These are phyloP conservation scores for Cheilosia vernalis DNA, from an alignment of 2,888 invertebrate species.

Conservation along the genomic window DNA sequence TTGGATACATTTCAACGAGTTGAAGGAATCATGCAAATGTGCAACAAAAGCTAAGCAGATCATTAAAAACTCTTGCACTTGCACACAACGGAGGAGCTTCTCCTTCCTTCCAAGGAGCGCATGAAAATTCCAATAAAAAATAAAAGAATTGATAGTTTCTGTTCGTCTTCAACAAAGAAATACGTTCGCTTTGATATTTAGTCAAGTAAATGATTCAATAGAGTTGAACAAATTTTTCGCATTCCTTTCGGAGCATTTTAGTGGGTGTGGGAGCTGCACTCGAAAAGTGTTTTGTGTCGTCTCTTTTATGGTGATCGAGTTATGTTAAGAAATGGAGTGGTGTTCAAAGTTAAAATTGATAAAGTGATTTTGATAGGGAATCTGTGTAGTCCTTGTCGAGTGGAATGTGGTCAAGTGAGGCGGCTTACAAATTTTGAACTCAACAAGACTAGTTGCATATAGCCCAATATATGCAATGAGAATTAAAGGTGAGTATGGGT, in stretches of 20 bases:
- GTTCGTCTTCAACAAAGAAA: conserved; percentile 37
- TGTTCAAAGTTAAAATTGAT: too few species aligned
- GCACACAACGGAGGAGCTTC: background rate
- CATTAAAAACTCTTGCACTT: conserved; percentile 49
- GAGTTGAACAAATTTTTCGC: conserved; percentile 10
- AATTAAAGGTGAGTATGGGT: too few species aligned
- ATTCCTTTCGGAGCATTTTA: too few species aligned
- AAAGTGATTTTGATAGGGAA: too few species aligned
- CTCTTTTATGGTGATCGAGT: background rate
- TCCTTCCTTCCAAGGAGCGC: background rate
- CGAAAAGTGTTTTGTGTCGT: background rate
- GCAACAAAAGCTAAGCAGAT: conserved; percentile 58
- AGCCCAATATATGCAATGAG: too few species aligned
- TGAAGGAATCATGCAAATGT: conserved; percentile 54
- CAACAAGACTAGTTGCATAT: too few species aligned
- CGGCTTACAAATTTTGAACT: too few species aligned
- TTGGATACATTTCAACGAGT: conserved; percentile 36
- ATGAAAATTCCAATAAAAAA: conserved; percentile 11
- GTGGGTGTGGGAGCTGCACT: background rate
- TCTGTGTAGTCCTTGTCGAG: too few species aligned
- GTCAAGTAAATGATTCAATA: conserved; percentile 38
- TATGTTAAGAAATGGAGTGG: background rate
- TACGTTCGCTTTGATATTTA: conserved; percentile 38
- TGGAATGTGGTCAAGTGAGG: too few species aligned
- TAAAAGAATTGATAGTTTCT: background rate